Base-by-base conservation (phyloP, 2,888 invertebrate species). In the Metacarcinus magister region DNA sequence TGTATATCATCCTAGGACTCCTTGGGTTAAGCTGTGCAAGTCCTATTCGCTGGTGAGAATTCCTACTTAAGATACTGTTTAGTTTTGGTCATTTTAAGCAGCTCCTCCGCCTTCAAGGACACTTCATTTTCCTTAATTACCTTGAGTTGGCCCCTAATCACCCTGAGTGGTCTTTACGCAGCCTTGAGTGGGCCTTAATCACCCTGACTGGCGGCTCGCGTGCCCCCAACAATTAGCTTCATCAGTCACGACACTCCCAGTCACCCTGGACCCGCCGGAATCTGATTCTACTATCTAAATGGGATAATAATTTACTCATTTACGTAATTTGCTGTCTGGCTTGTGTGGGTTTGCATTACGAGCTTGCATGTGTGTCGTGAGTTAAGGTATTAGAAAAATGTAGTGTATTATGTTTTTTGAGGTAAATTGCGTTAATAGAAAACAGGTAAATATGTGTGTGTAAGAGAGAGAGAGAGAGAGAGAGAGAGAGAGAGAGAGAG, bases 201-300 rank as follows among this genome's bases (percentile, higher is more conserved):
- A 82, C 82, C 28, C 82, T 67, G 82, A 32, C 82, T 28, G 82
- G 82, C 82, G 82, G 82, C 82, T 82, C 32, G 75, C 75, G 75
- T 75, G 75, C 75, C 75, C 75, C 82, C 82, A 7, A 82, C 82
- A 82, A 82, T 82, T 82, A 82, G 82, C 82, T 82, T 82, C 28
- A 82, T 82, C 82, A 28, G 32, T 28, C 82, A 82, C 82, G 32
- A 82, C 82, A 32, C 82, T n/a, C 67, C 23, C 67, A 67, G 67
- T 82, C 32, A 82, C 82, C 28, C 82, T 32, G 32, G 82, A 32
- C 32, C 82, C 32, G 32, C 13, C 10, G 32, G 82, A 32, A 32
- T 82, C 82, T 82, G 82, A 82, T 28, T 32, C 82, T 28, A 19
- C 32, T 82, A 82, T 82, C 82, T 82, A 82, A 82, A 82, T 82